phyloP scores from a whole-genome alignment of 1,140 invertebrate genomes.

The Drepana arcuata region DNA sequence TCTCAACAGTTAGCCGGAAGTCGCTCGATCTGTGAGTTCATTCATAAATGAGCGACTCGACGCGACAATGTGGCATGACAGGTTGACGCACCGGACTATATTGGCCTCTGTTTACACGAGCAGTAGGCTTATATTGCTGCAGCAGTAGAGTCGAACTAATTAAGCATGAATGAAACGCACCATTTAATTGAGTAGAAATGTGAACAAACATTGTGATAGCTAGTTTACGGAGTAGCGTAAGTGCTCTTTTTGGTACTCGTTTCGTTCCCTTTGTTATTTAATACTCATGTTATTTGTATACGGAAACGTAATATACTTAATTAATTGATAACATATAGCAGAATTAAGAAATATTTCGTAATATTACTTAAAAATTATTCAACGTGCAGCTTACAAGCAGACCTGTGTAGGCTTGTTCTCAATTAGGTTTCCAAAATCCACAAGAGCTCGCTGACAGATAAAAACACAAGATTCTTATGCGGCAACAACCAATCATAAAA shows the following conservation, averaged over 20 bases:
- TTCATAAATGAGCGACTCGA: constrained; percentile 63
- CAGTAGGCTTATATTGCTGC: constrained; percentile 30
- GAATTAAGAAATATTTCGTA: no score
- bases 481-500: no score
- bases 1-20: constrained; percentile 71
- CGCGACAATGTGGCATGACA: constrained; percentile 55
- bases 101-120: constrained; percentile 29
- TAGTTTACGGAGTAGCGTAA: constrained; percentile 22
- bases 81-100: constrained; percentile 26
- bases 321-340: no score
- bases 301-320: no score
- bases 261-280: no score
- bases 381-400: no score
- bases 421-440: no score
- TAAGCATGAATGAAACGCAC: constrained; percentile 65
- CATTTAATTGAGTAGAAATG: constrained; percentile 68
- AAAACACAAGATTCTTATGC: no score
- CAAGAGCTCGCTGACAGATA: no score
- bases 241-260: constrained; percentile 8
- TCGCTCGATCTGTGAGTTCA: constrained; percentile 68
- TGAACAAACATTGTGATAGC: constrained; percentile 57
- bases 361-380: no score
- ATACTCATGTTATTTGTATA: no score
- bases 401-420: no score
- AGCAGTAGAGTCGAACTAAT: constrained; percentile 36